These are phyloP conservation scores for Fissipunctia ypsillon DNA, from an alignment of 2,888 invertebrate genomes.

Conservation along the genomic window DNA sequence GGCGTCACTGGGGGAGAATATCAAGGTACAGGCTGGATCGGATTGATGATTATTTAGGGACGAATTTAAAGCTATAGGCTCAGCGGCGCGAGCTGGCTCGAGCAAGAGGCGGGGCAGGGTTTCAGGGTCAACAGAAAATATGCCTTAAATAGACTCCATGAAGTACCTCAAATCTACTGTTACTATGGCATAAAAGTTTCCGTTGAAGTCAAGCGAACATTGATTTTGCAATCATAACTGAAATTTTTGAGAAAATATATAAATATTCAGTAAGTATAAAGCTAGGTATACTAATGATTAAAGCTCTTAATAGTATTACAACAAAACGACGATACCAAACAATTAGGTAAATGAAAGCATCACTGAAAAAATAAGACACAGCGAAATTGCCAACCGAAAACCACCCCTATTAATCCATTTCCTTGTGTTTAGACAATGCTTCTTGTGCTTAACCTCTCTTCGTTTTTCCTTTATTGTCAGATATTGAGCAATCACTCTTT, in stretches of 20 bases:
- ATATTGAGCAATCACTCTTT: slow-evolving; percentile 31
- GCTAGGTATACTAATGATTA: background rate
- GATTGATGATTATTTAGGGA: no score
- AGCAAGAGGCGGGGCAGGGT: no score
- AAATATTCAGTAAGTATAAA: background rate
- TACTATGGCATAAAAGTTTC: no score
- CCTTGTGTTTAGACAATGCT: slow-evolving; percentile 13
- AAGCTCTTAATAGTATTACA: background rate
- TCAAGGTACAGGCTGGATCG: no score
- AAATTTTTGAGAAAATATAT: background rate
- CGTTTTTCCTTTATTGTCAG: slow-evolving; percentile 13
- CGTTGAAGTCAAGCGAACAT: background rate
- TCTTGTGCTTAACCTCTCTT: background rate
- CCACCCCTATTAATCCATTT: slow-evolving; percentile 12
- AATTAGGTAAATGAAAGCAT: background rate
- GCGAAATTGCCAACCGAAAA: slow-evolving; percentile 9
- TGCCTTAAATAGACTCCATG: background rate
- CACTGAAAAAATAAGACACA: background rate
- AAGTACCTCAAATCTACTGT: background rate
- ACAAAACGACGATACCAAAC: background rate
- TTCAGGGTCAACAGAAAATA: background rate
- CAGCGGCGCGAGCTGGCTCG: no score
- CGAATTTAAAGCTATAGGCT: no score
- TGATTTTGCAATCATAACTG: background rate
- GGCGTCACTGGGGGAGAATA: no score